Evolutionary conservation across 2,797 vertebrate species (phyloP).

Genomic region (Scolopax bukidnonensis): DNA sequence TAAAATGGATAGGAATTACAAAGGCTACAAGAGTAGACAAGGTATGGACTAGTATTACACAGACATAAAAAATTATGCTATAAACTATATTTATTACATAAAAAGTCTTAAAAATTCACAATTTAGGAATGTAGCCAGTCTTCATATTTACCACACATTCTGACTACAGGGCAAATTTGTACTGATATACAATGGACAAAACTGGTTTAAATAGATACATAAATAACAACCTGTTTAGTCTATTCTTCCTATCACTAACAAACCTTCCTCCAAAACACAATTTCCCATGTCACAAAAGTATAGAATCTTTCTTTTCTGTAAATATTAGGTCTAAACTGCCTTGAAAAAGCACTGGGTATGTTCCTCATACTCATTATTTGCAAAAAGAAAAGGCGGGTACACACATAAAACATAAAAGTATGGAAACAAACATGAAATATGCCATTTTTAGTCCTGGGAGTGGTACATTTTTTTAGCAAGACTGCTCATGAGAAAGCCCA

Average conservation of each 20-base stretch:
- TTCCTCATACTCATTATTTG: neutral
- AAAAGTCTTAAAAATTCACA: neutral
- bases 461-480: neutral
- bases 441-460: neutral
- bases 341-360: neutral
- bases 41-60: neutral
- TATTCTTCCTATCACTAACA: neutral
- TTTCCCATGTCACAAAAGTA: neutral
- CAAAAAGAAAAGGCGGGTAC: neutral
- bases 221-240: neutral
- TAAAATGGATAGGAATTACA: neutral
- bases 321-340: neutral
- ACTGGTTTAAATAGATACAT: neutral
- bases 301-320: neutral
- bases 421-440: neutral
- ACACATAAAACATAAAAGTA: neutral
- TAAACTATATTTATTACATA: neutral
- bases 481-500: neutral
- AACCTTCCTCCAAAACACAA: neutral
- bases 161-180: neutral
- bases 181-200: neutral
- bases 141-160: neutral
- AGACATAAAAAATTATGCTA: neutral
- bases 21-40: neutral
- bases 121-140: neutral